A percentile compares a stretch with the other conserved stretches of the same genome.
Evolutionary conservation across 92 coral and sea anemone species (phyloP).

Genomic region (Parazoanthus darwini): DNA sequence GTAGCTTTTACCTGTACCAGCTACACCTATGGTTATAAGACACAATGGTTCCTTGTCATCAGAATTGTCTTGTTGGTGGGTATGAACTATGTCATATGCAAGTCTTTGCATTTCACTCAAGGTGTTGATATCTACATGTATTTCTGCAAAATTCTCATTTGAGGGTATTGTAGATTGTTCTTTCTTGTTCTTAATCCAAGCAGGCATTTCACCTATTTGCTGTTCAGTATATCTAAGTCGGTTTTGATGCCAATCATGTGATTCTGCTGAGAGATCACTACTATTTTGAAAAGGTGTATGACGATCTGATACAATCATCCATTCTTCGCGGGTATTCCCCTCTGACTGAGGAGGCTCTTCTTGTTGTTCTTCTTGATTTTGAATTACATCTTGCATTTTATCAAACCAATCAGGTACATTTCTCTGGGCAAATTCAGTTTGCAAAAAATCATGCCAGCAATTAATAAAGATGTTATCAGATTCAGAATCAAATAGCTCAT

Average conservation of each 20-base stretch:
- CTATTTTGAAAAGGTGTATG: conserved; percentile 49
- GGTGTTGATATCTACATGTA: conserved; percentile 35
- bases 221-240: conserved; percentile 44
- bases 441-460: conserved; percentile 24
- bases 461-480: conserved; percentile 34
- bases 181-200: conserved; percentile 50
- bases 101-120: conserved; percentile 54
- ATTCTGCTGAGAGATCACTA: conserved; percentile 25
- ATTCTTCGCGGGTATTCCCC: conserved; percentile 42
- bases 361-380: conserved; percentile 18
- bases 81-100: conserved; percentile 47
- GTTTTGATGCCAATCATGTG: conserved; percentile 49
- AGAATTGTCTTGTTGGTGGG: conserved; percentile 43
- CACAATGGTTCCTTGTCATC: conserved; percentile 45
- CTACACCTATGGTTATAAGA: conserved; percentile 45
- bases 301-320: conserved; percentile 53
- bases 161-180: conserved; percentile 30
- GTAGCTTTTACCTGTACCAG: conserved; percentile 55
- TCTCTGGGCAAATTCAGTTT: conserved; percentile 27
- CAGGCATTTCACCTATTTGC: conserved; percentile 56
- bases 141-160: conserved; percentile 12
- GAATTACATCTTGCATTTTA: conserved; percentile 34
- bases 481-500: background rate
- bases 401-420: conserved; percentile 47
- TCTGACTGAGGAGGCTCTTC: conserved; percentile 34